Evolutionary conservation across 2,113 vertebrate species (phyloP).

Genomic region (Anseranas semipalmata): DNA sequence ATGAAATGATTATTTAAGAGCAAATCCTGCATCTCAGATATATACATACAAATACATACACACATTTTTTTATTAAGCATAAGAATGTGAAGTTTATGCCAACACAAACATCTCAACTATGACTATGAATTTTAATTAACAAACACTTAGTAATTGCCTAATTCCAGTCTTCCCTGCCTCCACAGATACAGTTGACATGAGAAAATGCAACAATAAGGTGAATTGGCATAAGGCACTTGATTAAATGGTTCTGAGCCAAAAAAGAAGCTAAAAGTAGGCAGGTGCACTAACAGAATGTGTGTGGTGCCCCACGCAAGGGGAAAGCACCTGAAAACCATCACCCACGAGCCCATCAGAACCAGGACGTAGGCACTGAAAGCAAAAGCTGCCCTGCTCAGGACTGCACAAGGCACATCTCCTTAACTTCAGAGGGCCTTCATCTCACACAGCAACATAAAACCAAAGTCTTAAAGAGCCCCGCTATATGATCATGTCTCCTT

Average conservation of each 20-base stretch:
- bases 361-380: not conserved
- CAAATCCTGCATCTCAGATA: not conserved
- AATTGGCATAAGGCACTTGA: not conserved
- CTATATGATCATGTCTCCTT: not conserved
- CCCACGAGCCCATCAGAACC: not conserved
- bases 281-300: fast-evolving
- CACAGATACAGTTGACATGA: not conserved
- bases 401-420: not conserved
- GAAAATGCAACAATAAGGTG: not conserved
- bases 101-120: not conserved
- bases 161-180: not conserved
- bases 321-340: not conserved
- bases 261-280: not conserved
- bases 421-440: not conserved
- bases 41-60: not conserved
- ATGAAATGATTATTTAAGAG: not conserved
- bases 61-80: not conserved
- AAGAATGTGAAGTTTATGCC: not conserved
- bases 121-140: not conserved
- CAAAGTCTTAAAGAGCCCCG: not conserved
- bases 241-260: not conserved
- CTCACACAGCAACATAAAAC: not conserved
- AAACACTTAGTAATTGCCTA: not conserved
- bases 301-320: not conserved
- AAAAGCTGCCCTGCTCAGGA: not conserved